Conservation (phyloP, 2,797 vertebrate genomes). For the Phrynocephalus vlangalii region DNA sequence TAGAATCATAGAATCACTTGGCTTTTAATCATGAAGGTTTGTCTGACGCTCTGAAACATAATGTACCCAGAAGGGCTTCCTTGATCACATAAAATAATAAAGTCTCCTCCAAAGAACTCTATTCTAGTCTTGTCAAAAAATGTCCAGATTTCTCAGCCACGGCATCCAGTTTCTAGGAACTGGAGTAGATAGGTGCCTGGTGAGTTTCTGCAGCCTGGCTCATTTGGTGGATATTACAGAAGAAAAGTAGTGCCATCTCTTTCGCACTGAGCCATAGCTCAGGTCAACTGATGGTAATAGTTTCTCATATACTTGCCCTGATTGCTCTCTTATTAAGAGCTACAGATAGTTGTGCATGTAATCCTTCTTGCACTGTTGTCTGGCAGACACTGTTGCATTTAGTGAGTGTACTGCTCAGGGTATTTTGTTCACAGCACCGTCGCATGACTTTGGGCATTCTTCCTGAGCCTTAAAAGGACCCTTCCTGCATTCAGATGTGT, state of each 20-base stretch:
- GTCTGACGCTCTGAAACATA: background rate
- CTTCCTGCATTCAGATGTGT: no score
- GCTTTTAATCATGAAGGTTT: no score
- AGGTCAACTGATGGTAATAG: background rate
- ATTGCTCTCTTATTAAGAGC: background rate
- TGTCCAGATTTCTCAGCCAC: background rate
- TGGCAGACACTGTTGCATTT: background rate
- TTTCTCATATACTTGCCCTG: background rate
- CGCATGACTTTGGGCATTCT: background rate
- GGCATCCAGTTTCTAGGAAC: background rate
- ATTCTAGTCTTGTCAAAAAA: background rate
- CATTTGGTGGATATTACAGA: background rate
- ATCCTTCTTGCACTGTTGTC: background rate
- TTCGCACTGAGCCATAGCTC: background rate
- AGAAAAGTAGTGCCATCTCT: background rate
- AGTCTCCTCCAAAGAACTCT: background rate
- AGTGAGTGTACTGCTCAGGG: background rate
- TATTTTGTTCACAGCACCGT: background rate
- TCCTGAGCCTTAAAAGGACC: background rate
- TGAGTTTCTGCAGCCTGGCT: background rate
- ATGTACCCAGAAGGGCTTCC: background rate
- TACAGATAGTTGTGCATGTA: background rate
- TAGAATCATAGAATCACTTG: no score
- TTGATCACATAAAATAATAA: background rate
- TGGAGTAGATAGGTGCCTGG: background rate